Evolutionary conservation across 2,888 invertebrate genomes (phyloP).

Genomic region (Spodoptera exigua): DNA sequence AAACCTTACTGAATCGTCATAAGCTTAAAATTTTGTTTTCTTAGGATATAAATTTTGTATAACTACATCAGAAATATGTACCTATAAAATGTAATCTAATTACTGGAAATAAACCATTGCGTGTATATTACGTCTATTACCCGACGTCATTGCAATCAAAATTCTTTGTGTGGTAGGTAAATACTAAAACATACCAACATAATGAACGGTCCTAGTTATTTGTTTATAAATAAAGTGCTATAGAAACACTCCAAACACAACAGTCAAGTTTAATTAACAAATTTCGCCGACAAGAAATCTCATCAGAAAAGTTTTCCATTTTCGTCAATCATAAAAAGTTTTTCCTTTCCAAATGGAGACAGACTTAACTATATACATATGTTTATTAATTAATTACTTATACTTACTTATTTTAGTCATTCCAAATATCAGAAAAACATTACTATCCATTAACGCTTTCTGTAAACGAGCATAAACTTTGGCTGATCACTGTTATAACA

Average conservation of each 20-base stretch:
- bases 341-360: constrained; percentile 16
- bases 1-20: too few species aligned
- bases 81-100: too few species aligned
- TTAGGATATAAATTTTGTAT: too few species aligned
- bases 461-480: constrained; percentile 61
- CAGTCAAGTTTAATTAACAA: constrained; percentile 48
- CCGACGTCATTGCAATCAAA: not conserved
- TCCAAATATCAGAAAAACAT: constrained; percentile 79
- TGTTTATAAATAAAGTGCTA: constrained; percentile 26
- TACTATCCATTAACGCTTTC: constrained; percentile 71
- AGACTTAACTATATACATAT: constrained; percentile 13
- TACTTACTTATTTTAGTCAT: constrained; percentile 84
- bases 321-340: constrained; percentile 39
- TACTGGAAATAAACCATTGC: not conserved
- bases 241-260: constrained; percentile 35
- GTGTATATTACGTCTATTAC: not conserved
- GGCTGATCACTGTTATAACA: constrained; percentile 56
- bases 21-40: too few species aligned
- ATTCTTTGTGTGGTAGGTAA: not conserved
- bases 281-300: constrained; percentile 53
- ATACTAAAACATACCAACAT: too few species aligned
- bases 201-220: constrained; percentile 1
- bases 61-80: too few species aligned
- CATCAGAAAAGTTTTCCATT: constrained; percentile 51
- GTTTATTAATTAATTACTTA: constrained; percentile 38